Evolutionary conservation across 2,888 invertebrate genomes (phyloP).

Genomic region (Sarcophaga caerulescens): DNA sequence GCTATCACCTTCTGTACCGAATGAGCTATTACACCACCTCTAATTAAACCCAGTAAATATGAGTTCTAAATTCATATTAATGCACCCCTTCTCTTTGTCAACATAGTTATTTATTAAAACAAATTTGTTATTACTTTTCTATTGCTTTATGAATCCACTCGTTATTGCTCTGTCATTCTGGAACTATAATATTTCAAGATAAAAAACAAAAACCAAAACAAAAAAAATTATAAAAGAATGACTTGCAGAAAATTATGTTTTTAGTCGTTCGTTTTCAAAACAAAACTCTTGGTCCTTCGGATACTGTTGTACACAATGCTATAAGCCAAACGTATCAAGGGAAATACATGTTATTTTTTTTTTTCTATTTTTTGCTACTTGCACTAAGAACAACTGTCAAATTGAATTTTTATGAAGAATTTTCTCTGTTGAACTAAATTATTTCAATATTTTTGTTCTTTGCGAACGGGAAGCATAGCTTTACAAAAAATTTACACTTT

Average conservation of each 20-base stretch:
- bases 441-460: neutral
- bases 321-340: neutral
- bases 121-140: no score
- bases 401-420: slow-evolving; percentile 35
- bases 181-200: neutral
- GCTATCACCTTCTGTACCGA: no score
- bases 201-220: neutral
- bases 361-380: neutral
- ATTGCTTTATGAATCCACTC: neutral
- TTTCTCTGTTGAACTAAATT: neutral
- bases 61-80: no score
- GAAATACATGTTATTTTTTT: slow-evolving; percentile 1
- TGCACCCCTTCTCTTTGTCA: no score
- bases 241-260: slow-evolving; percentile 27
- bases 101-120: no score
- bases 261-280: slow-evolving; percentile 39
- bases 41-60: no score
- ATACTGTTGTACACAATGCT: neutral
- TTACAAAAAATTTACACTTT: neutral
- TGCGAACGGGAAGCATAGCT: neutral
- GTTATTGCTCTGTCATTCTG: neutral
- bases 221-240: slow-evolving; percentile 13
- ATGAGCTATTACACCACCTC: no score
- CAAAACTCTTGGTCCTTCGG: slow-evolving; percentile 36
- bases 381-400: slow-evolving; percentile 42